phyloP scores from a whole-genome alignment of 1,140 invertebrate genomes.

The Rhagoletis pomonella region DNA sequence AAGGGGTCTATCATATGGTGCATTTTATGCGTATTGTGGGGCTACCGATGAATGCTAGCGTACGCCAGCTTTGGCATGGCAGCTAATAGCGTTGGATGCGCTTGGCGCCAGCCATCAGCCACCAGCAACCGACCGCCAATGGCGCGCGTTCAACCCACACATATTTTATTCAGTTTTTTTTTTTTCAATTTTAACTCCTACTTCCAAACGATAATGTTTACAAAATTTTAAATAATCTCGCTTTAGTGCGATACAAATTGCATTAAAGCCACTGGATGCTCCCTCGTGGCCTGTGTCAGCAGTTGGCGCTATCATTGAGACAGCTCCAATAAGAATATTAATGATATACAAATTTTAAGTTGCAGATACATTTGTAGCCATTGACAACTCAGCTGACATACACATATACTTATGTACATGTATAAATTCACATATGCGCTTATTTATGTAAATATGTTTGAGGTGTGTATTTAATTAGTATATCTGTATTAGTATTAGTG shows the following conservation, averaged over 20 bases:
- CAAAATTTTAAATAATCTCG: slow-evolving; percentile 13
- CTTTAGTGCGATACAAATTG: slow-evolving; percentile 38
- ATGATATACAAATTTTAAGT: slow-evolving; percentile 36
- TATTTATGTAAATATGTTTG: no score
- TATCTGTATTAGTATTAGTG: background rate
- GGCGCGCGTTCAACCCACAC: slow-evolving; percentile 16
- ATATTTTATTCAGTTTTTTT: background rate
- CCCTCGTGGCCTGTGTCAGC: background rate
- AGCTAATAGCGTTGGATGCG: slow-evolving; percentile 2
- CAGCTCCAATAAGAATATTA: slow-evolving; percentile 31
- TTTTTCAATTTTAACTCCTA: slow-evolving; percentile 6
- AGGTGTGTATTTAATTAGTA: background rate
- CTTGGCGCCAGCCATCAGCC: slow-evolving; percentile 31
- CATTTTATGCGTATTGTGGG: background rate
- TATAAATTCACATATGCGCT: no score
- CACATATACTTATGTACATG: background rate
- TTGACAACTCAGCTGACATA: slow-evolving; percentile 17
- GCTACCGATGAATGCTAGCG: background rate
- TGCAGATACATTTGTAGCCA: slow-evolving; percentile 36
- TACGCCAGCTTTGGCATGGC: background rate
- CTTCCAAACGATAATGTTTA: slow-evolving; percentile 24
- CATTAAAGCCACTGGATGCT: background rate
- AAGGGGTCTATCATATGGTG: background rate
- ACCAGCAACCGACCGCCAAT: background rate
- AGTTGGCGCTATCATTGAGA: background rate